These are phyloP conservation scores for Notolepis coatsorum DNA, from an alignment of 2,797 vertebrate species.

Conservation along the genomic window DNA sequence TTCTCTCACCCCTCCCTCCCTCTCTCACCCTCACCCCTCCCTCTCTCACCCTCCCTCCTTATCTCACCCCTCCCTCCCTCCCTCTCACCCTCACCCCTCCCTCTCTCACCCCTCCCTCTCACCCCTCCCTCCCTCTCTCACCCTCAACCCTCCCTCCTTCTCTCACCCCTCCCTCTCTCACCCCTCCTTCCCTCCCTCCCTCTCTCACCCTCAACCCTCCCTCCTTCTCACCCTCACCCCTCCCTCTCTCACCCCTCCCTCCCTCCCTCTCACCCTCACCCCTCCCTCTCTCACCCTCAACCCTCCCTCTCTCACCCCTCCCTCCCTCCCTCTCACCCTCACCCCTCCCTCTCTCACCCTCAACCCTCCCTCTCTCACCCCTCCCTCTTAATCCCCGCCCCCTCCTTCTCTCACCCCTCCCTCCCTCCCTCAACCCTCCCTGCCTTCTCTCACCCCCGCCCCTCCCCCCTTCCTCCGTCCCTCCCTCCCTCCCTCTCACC, in stretches of 20 bases:
- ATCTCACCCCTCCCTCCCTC: slow-evolving; percentile 17
- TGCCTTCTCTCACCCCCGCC: slow-evolving; percentile 20
- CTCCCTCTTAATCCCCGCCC: slow-evolving; percentile 20
- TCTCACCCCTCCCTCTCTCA: slow-evolving; percentile 59
- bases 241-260: slow-evolving; percentile 47
- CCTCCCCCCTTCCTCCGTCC: slow-evolving; percentile 44
- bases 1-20: slow-evolving; percentile 26
- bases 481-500: slow-evolving; percentile 30
- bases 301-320: slow-evolving; percentile 49
- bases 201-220: slow-evolving; percentile 26
- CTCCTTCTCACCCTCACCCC: slow-evolving; percentile 39
- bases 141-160: slow-evolving; percentile 39
- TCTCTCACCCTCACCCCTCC: slow-evolving; percentile 33
- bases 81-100: slow-evolving; percentile 53
- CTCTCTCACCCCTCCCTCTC: slow-evolving; percentile 53
- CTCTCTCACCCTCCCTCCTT: slow-evolving; percentile 38
- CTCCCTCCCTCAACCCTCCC: slow-evolving; percentile 34
- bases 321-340: slow-evolving; percentile 25
- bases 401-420: slow-evolving; percentile 50
- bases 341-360: slow-evolving; percentile 36
- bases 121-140: slow-evolving; percentile 41
- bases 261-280: slow-evolving; percentile 18
- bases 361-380: slow-evolving; percentile 46
- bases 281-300: no score
- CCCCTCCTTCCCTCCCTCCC: slow-evolving; percentile 49